Conservation (phyloP, 2,113 vertebrate species). For the Phaethornis superciliosus region DNA sequence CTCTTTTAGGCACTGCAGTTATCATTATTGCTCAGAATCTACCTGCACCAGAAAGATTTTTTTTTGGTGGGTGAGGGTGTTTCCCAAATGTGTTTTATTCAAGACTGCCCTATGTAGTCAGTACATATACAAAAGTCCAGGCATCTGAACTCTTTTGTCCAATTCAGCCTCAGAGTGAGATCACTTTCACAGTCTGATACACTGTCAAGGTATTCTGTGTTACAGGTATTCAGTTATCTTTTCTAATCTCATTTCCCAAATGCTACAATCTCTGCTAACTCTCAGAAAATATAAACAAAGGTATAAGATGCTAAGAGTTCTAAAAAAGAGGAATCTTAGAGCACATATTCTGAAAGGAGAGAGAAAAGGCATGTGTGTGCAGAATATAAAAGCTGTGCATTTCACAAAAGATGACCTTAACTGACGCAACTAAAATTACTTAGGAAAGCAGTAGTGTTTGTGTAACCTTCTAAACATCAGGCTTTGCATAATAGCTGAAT, state of each 20-base stretch:
- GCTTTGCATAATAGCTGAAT: background rate
- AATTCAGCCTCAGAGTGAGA: background rate
- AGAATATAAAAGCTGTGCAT: background rate
- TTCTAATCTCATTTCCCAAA: background rate
- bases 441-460: background rate
- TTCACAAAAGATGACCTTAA: background rate
- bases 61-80: background rate
- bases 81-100: background rate
- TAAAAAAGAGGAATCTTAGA: background rate
- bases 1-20: background rate
- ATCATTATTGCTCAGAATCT: background rate
- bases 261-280: background rate
- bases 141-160: background rate
- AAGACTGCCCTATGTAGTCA: background rate
- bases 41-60: background rate
- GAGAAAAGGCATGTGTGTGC: background rate
- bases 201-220: background rate
- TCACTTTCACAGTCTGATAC: background rate
- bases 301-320: background rate
- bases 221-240: background rate
- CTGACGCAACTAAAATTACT: background rate
- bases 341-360: background rate
- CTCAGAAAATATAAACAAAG: background rate
- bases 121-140: background rate
- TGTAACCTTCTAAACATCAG: background rate